Evolutionary conservation across 1,140 invertebrate genomes (phyloP), one percentile per base, ranked within the genome.

Genomic region (Agrypnia vestita): DNA sequence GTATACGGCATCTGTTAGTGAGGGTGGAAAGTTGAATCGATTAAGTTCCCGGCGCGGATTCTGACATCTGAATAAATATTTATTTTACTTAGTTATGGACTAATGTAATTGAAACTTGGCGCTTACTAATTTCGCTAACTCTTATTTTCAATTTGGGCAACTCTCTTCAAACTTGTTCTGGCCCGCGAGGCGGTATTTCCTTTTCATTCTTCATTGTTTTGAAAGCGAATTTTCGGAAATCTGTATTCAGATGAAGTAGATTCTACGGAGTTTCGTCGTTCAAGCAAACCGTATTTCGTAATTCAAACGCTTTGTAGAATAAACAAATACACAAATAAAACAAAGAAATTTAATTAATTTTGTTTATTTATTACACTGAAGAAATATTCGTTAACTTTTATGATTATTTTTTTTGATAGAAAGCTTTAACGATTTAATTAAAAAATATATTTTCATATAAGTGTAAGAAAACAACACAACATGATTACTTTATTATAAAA

Each of bases 41-140:
- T 4, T 3, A 44, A 74, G 9, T 56, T 59, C 21, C 12, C 53
- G 74, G 43, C 25, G 25, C 25, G 69, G 59, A 74, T 71, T 79
- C 47, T 74, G 69, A 72, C 72, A 79, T 79, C 78, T 61, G 43
- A 79, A 79, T 79, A 79, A 73, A 79, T 79, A 72, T 79, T 73
- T 79, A 73, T 79, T 25, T 61, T 73, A 78, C 43, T 72, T 71
- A 61, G 12, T 51, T 47, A 25, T 47, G 43, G 53, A 15, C 55
- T 72, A 72, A 79, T 79, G 78, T 79, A 79, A 79, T 79, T 79
- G 78, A 79, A 79, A 74, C 76, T 49, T 44, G 78, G 61, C 53
- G 21, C 53, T 72, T 74, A 44, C 46, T 44, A 62, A 61, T 49
- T 53, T 79, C 71, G 10, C 61, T 61, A 59, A 69, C 72, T 59